Conservation (phyloP, 2,797 vertebrate genomes). For the Enteromius mattozi region DNA sequence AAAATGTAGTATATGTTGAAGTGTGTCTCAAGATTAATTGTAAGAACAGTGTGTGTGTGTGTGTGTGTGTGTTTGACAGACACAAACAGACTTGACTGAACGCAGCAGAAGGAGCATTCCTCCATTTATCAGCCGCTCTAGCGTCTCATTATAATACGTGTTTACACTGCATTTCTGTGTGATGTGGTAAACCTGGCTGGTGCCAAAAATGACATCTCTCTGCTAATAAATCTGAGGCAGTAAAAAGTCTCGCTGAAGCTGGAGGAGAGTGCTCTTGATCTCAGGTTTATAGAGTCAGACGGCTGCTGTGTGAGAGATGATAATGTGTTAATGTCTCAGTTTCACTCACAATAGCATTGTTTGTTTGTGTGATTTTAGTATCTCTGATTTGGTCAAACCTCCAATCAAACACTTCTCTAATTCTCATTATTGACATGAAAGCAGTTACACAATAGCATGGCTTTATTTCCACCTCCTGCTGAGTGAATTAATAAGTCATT, state of each 20-base stretch:
- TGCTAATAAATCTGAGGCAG: conserved; percentile 50
- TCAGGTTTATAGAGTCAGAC: conserved; percentile 21
- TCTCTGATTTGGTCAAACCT: background rate
- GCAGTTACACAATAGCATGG: conserved; percentile 32
- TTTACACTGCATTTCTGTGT: conserved; percentile 44
- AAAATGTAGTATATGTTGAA: background rate
- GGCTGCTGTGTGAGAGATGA: conserved; percentile 37
- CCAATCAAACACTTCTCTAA: background rate
- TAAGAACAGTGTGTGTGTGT: no score
- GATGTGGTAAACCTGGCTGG: conserved; percentile 28
- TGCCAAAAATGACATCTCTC: conserved; percentile 58
- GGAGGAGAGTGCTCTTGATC: conserved; percentile 53
- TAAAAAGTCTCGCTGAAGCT: background rate
- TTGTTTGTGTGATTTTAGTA: background rate
- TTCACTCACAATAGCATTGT: background rate
- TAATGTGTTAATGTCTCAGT: conserved; percentile 14
- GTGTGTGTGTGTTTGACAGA: no score
- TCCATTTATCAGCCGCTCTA: conserved; percentile 5
- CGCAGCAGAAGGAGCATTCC: background rate
- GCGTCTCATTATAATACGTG: conserved; percentile 1
- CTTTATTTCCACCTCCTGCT: conserved; percentile 29
- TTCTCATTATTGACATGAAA: background rate
- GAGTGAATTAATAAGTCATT: conserved; percentile 58
- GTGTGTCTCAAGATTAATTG: background rate
- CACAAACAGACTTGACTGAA: background rate